Conservation (phyloP, 2,113 vertebrate genomes). For the Channa argus region DNA sequence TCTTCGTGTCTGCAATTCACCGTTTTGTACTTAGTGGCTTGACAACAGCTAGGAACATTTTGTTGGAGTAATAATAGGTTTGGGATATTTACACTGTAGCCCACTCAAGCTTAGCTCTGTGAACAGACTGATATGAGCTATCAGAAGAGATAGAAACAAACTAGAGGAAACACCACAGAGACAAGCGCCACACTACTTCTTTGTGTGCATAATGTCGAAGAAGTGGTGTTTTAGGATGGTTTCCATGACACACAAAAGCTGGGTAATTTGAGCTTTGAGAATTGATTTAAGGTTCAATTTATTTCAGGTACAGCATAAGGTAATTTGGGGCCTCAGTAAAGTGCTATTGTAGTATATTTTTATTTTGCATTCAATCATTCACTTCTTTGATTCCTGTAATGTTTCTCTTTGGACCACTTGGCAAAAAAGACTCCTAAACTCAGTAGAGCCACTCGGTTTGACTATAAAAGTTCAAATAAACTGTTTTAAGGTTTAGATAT, state of each 20-base stretch:
- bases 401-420: conserved; percentile 22
- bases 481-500: not conserved
- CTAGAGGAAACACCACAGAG: conserved; percentile 35
- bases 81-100: conserved; percentile 74
- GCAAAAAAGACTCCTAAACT: conserved; percentile 21
- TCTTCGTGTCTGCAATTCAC: conserved; percentile 80
- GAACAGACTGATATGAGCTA: conserved; percentile 66
- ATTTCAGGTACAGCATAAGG: conserved; percentile 4
- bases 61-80: conserved; percentile 73
- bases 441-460: conserved; percentile 19
- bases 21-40: conserved; percentile 81
- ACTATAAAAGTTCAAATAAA: conserved; percentile 2
- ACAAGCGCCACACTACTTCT: conserved; percentile 7
- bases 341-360: conserved; percentile 3
- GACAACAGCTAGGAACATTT: conserved; percentile 76
- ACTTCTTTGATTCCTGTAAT: conserved; percentile 17
- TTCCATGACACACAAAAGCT: conserved; percentile 21
- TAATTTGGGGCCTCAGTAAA: conserved; percentile 6
- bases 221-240: conserved; percentile 18
- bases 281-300: conserved; percentile 14
- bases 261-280: not conserved
- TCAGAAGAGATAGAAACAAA: conserved; percentile 60
- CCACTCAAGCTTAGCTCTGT: conserved; percentile 69
- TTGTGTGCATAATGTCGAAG: conserved; percentile 32
- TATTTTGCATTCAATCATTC: conserved; percentile 21